Conservation (phyloP, 92 coral and sea anemone genomes). For the Virgularia gustaviana region DNA sequence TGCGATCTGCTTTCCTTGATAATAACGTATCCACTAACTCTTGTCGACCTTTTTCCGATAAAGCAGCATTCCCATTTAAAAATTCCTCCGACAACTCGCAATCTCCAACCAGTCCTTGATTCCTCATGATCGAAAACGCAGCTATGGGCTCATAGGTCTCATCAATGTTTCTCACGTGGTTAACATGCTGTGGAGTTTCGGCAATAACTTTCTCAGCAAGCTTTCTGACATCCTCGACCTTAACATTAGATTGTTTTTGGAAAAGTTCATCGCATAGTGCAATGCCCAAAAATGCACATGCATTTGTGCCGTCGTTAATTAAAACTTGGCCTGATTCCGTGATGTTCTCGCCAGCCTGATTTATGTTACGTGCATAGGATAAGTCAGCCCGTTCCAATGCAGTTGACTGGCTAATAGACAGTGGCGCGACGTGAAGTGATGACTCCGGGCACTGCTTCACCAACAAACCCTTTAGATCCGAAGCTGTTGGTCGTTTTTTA, state of each 20-base stretch:
- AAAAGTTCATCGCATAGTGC: background rate
- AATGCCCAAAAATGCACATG: background rate
- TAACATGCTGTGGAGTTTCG: background rate
- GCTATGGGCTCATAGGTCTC: background rate
- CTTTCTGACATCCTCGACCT: background rate
- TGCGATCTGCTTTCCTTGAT: constrained; percentile 7
- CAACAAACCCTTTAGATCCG: background rate
- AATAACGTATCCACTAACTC: background rate
- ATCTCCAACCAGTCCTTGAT: background rate
- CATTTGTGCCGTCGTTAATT: background rate
- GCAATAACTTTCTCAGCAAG: background rate
- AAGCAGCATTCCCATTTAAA: background rate
- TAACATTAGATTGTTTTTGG: no score
- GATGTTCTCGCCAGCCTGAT: background rate
- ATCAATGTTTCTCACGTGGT: background rate
- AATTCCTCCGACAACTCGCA: background rate
- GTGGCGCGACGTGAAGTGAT: background rate
- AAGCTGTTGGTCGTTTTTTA: constrained; percentile 1
- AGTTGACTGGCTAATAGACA: constrained; percentile 8
- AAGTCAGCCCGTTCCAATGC: constrained; percentile 1
- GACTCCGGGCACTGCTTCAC: background rate
- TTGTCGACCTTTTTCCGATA: constrained; percentile 1
- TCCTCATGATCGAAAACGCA: background rate
- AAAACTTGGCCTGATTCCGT: background rate
- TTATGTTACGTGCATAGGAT: background rate